phyloP scores from a whole-genome alignment of 1,140 invertebrate genomes.

The Drosophila watanabei region DNA sequence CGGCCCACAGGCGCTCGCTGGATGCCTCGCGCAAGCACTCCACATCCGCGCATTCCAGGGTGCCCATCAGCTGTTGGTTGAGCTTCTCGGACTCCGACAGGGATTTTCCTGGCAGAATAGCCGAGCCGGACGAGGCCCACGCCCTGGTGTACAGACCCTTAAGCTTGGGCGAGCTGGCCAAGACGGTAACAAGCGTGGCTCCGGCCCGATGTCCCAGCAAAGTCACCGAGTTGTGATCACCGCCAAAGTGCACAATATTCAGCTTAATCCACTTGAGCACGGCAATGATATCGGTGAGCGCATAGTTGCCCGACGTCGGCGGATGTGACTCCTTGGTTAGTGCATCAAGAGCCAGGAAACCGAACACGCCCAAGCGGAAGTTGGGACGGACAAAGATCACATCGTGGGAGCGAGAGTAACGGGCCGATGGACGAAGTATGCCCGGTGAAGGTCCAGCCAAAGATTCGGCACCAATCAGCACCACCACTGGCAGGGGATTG shows the following conservation, averaged over 20 bases:
- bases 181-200: constrained; percentile 91
- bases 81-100: constrained; percentile 88
- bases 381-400: constrained; percentile 94
- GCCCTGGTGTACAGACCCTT: constrained; percentile 89
- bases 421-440: constrained; percentile 88
- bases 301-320: constrained; percentile 94
- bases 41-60: constrained; percentile 86
- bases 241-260: constrained; percentile 94
- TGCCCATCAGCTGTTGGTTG: constrained; percentile 88
- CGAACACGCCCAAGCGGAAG: constrained; percentile 91
- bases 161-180: constrained; percentile 87
- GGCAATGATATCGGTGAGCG: constrained; percentile 91
- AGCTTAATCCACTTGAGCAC: constrained; percentile 93
- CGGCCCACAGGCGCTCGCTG: constrained; percentile 88
- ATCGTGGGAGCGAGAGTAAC: constrained; percentile 90
- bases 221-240: constrained; percentile 91
- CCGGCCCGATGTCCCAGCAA: constrained; percentile 93
- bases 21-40: constrained; percentile 88
- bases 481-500: constrained; percentile 92
- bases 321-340: constrained; percentile 90
- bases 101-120: constrained; percentile 89
- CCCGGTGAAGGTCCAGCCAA: constrained; percentile 91
- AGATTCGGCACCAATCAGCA: constrained; percentile 92
- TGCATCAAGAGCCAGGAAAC: constrained; percentile 91
- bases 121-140: constrained; percentile 91